Evolutionary conservation across 1,140 invertebrate species (phyloP).

Genomic region (Nymphalis io): DNA sequence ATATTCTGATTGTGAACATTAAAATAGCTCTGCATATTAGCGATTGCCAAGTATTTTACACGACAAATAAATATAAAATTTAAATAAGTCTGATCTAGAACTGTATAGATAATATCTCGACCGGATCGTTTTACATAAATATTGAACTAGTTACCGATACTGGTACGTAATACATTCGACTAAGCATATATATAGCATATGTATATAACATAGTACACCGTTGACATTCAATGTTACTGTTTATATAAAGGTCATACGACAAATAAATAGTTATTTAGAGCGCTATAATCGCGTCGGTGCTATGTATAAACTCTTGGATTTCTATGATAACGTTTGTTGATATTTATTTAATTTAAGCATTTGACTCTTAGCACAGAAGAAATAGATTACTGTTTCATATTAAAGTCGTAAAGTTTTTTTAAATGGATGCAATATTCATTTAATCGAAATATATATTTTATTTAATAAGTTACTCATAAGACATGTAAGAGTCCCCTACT

Average conservation of each 20-base stretch:
- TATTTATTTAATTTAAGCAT: too few species aligned
- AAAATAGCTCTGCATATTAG: background rate
- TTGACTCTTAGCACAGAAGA: too few species aligned
- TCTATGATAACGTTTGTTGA: background rate
- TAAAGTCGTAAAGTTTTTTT: too few species aligned
- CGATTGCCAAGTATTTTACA: background rate
- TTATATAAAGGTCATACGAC: conserved; percentile 11
- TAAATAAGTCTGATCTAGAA: background rate
- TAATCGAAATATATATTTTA: too few species aligned
- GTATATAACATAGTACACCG: background rate
- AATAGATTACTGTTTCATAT: too few species aligned
- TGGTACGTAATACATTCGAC: background rate
- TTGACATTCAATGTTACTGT: conserved; percentile 15
- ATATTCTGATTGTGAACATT: too few species aligned
- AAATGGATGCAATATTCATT: too few species aligned
- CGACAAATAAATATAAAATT: background rate
- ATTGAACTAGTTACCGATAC: conserved; percentile 4
- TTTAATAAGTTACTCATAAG: too few species aligned
- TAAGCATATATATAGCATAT: background rate
- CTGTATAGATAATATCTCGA: background rate
- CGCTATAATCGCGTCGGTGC: background rate
- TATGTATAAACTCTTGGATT: background rate
- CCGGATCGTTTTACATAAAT: conserved; percentile 23
- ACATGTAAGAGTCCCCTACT: too few species aligned
- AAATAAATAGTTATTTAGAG: conserved; percentile 6